Base-by-base conservation (phyloP, 2,888 invertebrate genomes). In the Thera obeliscata region DNA sequence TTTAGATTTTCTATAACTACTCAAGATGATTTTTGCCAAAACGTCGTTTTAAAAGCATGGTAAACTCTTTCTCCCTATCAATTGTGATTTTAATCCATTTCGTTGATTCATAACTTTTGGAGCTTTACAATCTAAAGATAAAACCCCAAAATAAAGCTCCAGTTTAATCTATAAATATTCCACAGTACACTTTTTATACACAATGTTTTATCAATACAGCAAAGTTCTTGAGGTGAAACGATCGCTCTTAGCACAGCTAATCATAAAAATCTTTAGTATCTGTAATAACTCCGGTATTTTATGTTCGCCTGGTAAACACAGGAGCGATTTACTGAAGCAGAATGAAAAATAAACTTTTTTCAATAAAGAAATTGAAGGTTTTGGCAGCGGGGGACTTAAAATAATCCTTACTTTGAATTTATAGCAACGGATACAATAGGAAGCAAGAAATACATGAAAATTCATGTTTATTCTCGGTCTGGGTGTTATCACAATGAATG, bases 171-270 rank as follows among this genome's bases (percentile, higher is more conserved):
- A 35, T 8, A 61, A 48, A 55, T 59, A 55, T 59, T 52, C 11
- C 57, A 61, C 49, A 61, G 55, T 58, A 61, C 57, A 61, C 76
- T 75, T 79, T 84, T 81, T 80, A 77, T 76, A 78, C 72, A 78
- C 77, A 80, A 74, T 76, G 79, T 78, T 80, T 81, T 86, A 86
- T 87, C 87, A 87, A 89, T 86, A 80, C 81, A 54, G 75, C 75
- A 79, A 85, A 87, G 74, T 76, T 82, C 82, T 87, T 85, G 76
- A 81, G 78, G 76, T 77, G 74, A 81, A 86, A 83, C 78, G 87
- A 82, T 86, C 76, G 83, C 84, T 84, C 84, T 64, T 61, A 79
- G 76, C 75, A 76, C 70, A 78, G 81, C 82, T 86, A 85, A 89
- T 85, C 84, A 87, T 88, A 90, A 22, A 90, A 72, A 71, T 57